Evolutionary conservation across 2,888 invertebrate genomes (phyloP).

Genomic region (Oxyteleia sp.): DNA sequence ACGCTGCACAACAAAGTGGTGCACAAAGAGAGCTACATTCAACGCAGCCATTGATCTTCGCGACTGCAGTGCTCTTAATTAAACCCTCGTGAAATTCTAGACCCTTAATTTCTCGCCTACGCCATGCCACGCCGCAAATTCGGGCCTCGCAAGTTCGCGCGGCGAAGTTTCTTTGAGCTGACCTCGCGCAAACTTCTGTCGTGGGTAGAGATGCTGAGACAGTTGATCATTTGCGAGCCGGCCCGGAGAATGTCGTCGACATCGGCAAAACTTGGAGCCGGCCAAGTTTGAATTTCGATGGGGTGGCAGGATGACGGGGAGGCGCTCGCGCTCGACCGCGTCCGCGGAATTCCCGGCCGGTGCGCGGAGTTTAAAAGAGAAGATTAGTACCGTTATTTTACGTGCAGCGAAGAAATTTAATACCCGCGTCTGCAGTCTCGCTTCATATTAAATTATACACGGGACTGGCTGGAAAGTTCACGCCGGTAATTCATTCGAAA

Average conservation of each 20-base stretch:
- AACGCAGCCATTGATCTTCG: slow-evolving; percentile 82
- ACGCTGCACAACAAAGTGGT: slow-evolving; percentile 31
- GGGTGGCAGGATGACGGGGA: slow-evolving; percentile 8
- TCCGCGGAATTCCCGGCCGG: slow-evolving; percentile 28
- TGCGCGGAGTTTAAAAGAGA: slow-evolving; percentile 50
- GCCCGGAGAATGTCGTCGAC: slow-evolving; percentile 34
- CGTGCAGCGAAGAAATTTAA: slow-evolving; percentile 50
- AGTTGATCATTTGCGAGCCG: slow-evolving; percentile 56
- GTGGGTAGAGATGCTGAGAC: slow-evolving; percentile 28
- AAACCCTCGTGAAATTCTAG: slow-evolving; percentile 81
- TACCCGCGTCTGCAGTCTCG: slow-evolving; percentile 35
- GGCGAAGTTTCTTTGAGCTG: slow-evolving; percentile 65
- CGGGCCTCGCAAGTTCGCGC: slow-evolving; percentile 37
- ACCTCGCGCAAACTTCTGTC: slow-evolving; percentile 58
- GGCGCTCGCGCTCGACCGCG: slow-evolving; percentile 31
- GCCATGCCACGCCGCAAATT: slow-evolving; percentile 47
- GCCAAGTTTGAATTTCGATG: slow-evolving; percentile 56
- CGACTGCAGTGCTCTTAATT: slow-evolving; percentile 82
- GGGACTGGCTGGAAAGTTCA: slow-evolving; percentile 38
- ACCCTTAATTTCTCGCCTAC: slow-evolving; percentile 69
- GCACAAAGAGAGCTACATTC: slow-evolving; percentile 43
- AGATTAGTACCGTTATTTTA: slow-evolving; percentile 62
- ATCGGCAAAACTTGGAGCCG: slow-evolving; percentile 46
- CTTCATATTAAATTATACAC: slow-evolving; percentile 67
- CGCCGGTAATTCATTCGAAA: slow-evolving; percentile 51